A percentile compares a stretch with the other conserved stretches of the same genome.
phyloP scores from a whole-genome alignment of 2,797 vertebrate species.

The Apodemus agrarius region DNA sequence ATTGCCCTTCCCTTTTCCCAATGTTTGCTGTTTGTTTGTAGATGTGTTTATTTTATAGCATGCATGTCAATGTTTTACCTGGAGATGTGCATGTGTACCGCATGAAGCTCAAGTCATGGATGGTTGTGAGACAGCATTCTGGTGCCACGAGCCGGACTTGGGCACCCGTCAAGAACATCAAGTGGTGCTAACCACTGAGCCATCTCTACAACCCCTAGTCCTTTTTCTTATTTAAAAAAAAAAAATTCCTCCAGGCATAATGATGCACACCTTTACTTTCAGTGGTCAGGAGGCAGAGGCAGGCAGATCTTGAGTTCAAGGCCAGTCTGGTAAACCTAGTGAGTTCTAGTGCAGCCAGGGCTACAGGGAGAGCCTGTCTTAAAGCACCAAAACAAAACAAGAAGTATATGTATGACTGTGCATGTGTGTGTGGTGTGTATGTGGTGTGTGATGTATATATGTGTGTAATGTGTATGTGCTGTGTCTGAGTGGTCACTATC shows the following conservation, averaged over 20 bases:
- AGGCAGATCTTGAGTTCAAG: neutral
- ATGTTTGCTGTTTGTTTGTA: neutral
- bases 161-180: neutral
- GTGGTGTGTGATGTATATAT: too few species aligned
- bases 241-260: neutral
- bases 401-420: neutral
- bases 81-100: neutral
- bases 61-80: neutral
- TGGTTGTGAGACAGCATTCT: neutral
- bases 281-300: neutral
- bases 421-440: too few species aligned
- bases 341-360: too few species aligned
- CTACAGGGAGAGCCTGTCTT: neutral
- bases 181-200: neutral
- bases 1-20: neutral
- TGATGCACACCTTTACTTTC: neutral
- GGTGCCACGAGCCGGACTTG: neutral
- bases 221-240: neutral
- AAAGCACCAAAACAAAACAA: neutral
- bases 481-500: neutral
- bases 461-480: neutral
- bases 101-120: neutral
- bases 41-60: neutral
- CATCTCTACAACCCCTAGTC: neutral
- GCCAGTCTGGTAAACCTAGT: neutral